Base-by-base conservation (phyloP, 2,797 vertebrate species). In the Apogon talboti region DNA sequence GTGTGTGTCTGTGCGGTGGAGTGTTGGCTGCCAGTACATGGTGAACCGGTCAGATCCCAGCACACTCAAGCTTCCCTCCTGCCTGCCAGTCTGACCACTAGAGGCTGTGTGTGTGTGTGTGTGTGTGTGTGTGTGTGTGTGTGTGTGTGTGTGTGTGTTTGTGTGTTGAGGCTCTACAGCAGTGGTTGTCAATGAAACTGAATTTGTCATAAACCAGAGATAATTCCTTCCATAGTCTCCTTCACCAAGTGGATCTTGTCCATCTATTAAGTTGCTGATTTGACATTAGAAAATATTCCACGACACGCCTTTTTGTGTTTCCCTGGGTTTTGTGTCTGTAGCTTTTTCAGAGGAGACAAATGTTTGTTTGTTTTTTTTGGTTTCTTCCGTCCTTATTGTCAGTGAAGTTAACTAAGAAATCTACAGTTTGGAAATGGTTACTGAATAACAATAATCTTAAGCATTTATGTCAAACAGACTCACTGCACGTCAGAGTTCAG, bases 61-160 rank as follows among this genome's bases (percentile, higher is more conserved):
- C 74, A 24, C 84, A 84, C 75, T 79, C 78, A 44, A 81, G 65
- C 81, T 85, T 91, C 83, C 82, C 63, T 71, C 68, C 73, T 82
- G 86, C 86, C 90, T 89, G 87, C 87, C 87, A 91, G 90, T 90
- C 88, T 89, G 86, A 89, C 90, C 88, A 76, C 87, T 59, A 41
- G 66, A 60, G 75, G 52, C 33, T 75, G 12, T 73, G 52, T 70
- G 69, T 47, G 45, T 82, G 21, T 69, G 61, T 45, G 45, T 63
- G 40, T 52, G 18, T 41, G 21, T 69, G 61, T 45, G 45, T 63
- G 40, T 52, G 18, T 41, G n/a, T 44, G 46, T 48, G 56, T 33
- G 40, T 68, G 42, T 37, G 33, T 46, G 21, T 57, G 37, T 41
- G 46, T 62, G 41, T 60, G 28, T 50, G 60, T n/a, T n/a, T 56